phyloP scores from a whole-genome alignment of 2,888 invertebrate species.

The Folsomia manolachei region DNA sequence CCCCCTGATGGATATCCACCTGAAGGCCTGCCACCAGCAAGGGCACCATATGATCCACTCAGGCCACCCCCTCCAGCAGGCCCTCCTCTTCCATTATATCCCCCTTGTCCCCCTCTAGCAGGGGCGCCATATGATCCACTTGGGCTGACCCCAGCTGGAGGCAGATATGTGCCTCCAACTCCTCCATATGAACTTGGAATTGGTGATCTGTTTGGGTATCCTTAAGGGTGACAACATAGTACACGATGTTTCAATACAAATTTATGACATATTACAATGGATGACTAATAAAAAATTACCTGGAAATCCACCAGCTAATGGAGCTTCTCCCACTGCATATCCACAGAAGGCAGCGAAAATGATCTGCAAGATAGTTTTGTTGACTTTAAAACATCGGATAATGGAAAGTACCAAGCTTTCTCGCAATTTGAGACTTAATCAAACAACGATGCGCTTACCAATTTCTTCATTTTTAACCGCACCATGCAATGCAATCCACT shows the following conservation, averaged over 20 bases:
- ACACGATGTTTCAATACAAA: not conserved
- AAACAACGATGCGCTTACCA: too few species aligned
- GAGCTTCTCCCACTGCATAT: slow-evolving; percentile 27
- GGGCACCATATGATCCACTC: slow-evolving; percentile 15
- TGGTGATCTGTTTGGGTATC: slow-evolving; percentile 31
- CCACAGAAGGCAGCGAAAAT: slow-evolving; percentile 13
- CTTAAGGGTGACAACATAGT: not conserved
- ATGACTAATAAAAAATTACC: not conserved
- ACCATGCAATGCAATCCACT: not conserved
- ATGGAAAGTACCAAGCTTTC: too few species aligned
- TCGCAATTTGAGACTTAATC: too few species aligned
- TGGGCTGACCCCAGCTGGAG: slow-evolving; percentile 1
- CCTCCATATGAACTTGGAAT: slow-evolving; percentile 21
- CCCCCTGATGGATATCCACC: slow-evolving; percentile 2
- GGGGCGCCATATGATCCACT: slow-evolving; percentile 6
- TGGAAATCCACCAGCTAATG: slow-evolving; percentile 15
- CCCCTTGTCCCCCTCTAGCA: not conserved
- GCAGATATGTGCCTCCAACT: not conserved
- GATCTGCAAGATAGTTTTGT: too few species aligned
- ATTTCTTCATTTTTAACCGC: not conserved
- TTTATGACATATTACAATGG: not conserved
- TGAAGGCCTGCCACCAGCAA: slow-evolving; percentile 1
- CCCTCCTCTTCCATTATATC: slow-evolving; percentile 11
- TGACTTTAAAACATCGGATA: too few species aligned
- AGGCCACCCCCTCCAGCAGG: slow-evolving; percentile 10